Evolutionary conservation across 2,797 vertebrate genomes (phyloP).

Genomic region (Hydrocynus forskahlii): DNA sequence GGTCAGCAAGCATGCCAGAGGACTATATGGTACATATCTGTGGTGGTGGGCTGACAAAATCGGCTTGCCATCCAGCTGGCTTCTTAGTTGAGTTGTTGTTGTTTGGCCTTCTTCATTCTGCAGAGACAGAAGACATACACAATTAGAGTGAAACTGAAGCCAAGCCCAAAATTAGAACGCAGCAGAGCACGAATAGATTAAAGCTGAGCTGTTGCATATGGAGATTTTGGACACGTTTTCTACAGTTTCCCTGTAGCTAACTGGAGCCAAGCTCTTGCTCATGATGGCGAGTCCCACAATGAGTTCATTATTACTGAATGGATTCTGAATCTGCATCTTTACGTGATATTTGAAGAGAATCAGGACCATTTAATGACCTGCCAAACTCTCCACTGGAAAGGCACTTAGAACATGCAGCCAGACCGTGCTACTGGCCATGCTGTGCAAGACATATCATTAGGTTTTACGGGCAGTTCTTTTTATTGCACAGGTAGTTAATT

Average conservation of each 20-base stretch:
- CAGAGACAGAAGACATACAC: slow-evolving; percentile 47
- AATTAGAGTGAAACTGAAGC: slow-evolving; percentile 9
- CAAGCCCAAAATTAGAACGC: not conserved
- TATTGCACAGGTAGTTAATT: slow-evolving; percentile 35
- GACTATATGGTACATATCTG: slow-evolving; percentile 68
- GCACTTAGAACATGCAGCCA: slow-evolving; percentile 34
- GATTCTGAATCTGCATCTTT: slow-evolving; percentile 18
- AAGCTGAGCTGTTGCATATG: slow-evolving; percentile 4
- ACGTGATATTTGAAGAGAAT: slow-evolving; percentile 38
- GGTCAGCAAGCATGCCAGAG: slow-evolving; percentile 71
- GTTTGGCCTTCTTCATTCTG: slow-evolving; percentile 78
- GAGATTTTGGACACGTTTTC: not conserved
- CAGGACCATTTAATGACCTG: slow-evolving; percentile 36
- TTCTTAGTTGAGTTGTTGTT: slow-evolving; percentile 60
- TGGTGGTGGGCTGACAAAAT: slow-evolving; percentile 58
- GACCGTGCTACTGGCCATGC: slow-evolving; percentile 40
- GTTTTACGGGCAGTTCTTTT: slow-evolving; percentile 46
- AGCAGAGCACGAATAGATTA: not conserved
- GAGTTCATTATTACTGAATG: slow-evolving; percentile 39
- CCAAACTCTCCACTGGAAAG: slow-evolving; percentile 42
- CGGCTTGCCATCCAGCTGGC: slow-evolving; percentile 54
- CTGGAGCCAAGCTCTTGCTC: slow-evolving; percentile 23
- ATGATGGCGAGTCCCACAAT: slow-evolving; percentile 46
- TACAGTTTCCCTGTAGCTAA: slow-evolving; percentile 2
- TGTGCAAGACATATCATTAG: slow-evolving; percentile 26